Evolutionary conservation across 2,797 vertebrate genomes (phyloP), one percentile per base, ranked within the genome.

Genomic region (Centroberyx gerrardi): DNA sequence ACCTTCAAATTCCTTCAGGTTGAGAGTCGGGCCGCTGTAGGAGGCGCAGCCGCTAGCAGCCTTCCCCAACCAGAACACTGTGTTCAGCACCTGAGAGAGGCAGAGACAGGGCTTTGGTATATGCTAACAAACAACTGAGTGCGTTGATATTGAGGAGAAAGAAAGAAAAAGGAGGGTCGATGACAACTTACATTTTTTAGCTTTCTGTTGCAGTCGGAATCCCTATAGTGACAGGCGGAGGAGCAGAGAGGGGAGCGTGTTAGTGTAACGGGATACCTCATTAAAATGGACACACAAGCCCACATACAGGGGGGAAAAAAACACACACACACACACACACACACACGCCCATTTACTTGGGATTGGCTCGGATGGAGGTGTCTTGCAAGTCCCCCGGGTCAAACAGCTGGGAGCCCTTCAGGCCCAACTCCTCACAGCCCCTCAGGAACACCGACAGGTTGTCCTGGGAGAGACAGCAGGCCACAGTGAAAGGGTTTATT

Each of bases 31-130:
- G 46, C 98, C 98, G 1, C 91, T 96, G 60, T 96, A 99, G 0
- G 96, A 95, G 0, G 96, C 78, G 27, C 95, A 97, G 91, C 94
- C 94, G 72, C 96, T 96, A 61, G 97, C 97, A 3, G 96, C 95
- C 89, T 98, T 99, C 42, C 97, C 98, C 63, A 99, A 95, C 98
- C 98, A 99, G 90, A 98, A 99, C 87, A 99, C 95, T 56, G 98
- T 99, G 86, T 99, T 97, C 92, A 99, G 92, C 62, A 99, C 97
- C 98, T 99, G 91, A 22, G 72, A 78, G 67, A 62, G 75, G 90
- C 27, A 85, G 83, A 53, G 8, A 49, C 0, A 0, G 1, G 4
- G 5, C 10, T 17, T 61, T 46, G 15, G 18, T 49, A 58, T 1
- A 18, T 22, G 38, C 59, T 18, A 44, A 67, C 48, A 2, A 65